Evolutionary conservation across 2,888 invertebrate species (phyloP).

Genomic region (Amorpha juglandis): DNA sequence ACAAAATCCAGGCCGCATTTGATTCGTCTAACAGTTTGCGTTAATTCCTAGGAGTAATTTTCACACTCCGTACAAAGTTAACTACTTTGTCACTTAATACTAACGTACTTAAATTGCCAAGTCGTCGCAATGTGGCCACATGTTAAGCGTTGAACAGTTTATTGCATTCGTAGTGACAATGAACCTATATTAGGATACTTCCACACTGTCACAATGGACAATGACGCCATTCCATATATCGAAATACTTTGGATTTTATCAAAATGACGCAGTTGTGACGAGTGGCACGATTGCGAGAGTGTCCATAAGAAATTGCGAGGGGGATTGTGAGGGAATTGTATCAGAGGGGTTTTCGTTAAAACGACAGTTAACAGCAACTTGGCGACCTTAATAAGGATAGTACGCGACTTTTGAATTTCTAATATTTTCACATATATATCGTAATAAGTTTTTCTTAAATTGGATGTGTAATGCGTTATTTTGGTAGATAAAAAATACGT

Average conservation of each 20-base stretch:
- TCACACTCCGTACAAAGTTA: not conserved
- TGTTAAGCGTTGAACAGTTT: slow-evolving; percentile 5
- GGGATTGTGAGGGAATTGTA: too few relatives aligned
- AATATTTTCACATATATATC: too few relatives aligned
- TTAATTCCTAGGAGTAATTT: not conserved
- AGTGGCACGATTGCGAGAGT: not conserved
- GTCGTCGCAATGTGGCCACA: not conserved
- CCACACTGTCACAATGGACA: slow-evolving; percentile 26
- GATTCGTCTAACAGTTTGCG: not conserved
- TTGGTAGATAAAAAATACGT: too few relatives aligned
- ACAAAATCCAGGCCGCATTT: too few relatives aligned
- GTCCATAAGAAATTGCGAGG: not conserved
- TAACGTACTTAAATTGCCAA: not conserved
- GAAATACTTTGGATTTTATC: slow-evolving; percentile 20
- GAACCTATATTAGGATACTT: slow-evolving; percentile 24
- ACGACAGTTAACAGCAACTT: too few relatives aligned
- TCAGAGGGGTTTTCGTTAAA: too few relatives aligned
- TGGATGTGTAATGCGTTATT: too few relatives aligned
- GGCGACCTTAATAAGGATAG: too few relatives aligned
- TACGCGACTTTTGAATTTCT: too few relatives aligned
- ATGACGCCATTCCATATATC: slow-evolving; percentile 21
- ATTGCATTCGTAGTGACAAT: slow-evolving; percentile 16
- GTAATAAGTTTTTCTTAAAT: too few relatives aligned
- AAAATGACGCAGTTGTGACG: slow-evolving; percentile 5
- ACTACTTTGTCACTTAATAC: slow-evolving; percentile 8